These are phyloP conservation scores for Dynastes tityus DNA, from an alignment of 2,888 invertebrate genomes.

Conservation along the genomic window DNA sequence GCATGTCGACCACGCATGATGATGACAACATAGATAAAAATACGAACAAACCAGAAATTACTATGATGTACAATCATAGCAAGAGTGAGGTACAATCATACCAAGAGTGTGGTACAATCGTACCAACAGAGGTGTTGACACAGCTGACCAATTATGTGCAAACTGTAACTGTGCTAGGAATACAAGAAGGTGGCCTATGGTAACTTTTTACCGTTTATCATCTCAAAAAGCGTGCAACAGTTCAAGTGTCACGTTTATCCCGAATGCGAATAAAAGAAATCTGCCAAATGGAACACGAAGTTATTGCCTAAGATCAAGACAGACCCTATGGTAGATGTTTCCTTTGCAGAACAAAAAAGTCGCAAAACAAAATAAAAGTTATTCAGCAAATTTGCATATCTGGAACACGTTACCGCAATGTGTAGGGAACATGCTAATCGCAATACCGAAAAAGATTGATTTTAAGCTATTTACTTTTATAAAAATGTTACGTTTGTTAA, in stretches of 20 bases:
- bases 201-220: neutral
- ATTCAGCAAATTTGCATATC: no score
- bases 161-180: neutral
- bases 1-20: conserved; percentile 39
- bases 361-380: no score
- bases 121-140: conserved; percentile 12
- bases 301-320: no score
- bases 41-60: conserved; percentile 43
- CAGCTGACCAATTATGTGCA: neutral
- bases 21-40: conserved; percentile 42
- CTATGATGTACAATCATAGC: neutral
- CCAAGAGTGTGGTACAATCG: no score
- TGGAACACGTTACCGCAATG: no score
- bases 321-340: neutral
- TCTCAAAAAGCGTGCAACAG: no score
- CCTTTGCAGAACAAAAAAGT: neutral
- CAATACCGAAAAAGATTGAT: neutral
- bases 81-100: no score
- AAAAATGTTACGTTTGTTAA: neutral
- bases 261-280: neutral
- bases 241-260: no score
- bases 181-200: neutral
- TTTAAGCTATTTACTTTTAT: neutral
- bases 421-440: no score
- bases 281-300: neutral